Conservation (phyloP, 2,888 invertebrate genomes). For the Drosophila paracracens region DNA sequence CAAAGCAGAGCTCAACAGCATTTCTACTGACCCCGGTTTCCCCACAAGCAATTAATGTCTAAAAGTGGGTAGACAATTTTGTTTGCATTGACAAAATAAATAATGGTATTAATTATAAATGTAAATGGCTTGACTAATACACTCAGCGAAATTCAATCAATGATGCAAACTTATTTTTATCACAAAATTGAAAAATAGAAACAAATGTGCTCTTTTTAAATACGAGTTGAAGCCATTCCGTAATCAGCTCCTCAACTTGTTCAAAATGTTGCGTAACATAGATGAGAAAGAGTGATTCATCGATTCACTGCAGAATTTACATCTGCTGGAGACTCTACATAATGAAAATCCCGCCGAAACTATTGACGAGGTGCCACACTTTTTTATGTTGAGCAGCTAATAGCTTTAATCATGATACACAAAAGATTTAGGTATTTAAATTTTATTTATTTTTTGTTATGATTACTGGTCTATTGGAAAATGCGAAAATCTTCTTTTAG, state of each 20-base stretch:
- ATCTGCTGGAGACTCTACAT: background rate
- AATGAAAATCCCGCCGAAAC: background rate
- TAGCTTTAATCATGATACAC: background rate
- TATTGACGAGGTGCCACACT: background rate
- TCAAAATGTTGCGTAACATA: background rate
- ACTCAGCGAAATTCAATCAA: no score
- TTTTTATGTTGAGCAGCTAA: background rate
- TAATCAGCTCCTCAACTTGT: background rate
- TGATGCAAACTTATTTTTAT: background rate
- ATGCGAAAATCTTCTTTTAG: background rate
- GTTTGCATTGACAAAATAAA: background rate
- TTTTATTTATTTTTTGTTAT: background rate
- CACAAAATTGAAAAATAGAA: background rate
- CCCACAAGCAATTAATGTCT: background rate
- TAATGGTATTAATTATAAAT: background rate
- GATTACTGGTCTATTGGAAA: background rate
- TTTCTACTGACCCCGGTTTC: conserved; percentile 12
- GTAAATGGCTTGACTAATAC: background rate
- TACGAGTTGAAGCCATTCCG: background rate
- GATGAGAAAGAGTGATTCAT: background rate
- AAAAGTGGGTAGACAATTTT: background rate
- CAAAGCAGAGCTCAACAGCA: conserved; percentile 11
- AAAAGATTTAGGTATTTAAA: background rate
- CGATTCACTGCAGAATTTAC: background rate
- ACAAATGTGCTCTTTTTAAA: background rate